Conservation (phyloP, 2,888 invertebrate genomes). For the Ariolimax columbianus region DNA sequence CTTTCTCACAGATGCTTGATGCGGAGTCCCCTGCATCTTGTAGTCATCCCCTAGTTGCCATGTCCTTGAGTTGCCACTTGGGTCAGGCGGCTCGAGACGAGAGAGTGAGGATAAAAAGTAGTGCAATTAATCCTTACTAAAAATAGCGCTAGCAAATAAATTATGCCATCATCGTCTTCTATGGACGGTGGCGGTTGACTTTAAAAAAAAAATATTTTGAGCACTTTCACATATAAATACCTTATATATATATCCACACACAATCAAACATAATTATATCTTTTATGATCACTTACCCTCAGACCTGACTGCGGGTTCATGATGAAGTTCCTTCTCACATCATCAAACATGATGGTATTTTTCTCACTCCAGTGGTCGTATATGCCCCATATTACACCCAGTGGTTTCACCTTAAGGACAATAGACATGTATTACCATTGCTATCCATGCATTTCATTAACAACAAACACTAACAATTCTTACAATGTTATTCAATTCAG, state of each 20-base stretch:
- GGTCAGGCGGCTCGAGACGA: too few species aligned
- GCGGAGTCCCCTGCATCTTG: too few species aligned
- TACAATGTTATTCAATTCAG: not conserved
- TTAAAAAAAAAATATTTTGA: too few species aligned
- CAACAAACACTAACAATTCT: not conserved
- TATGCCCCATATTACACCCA: slow-evolving; percentile 98
- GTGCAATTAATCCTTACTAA: too few species aligned
- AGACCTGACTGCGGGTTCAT: slow-evolving; percentile 98
- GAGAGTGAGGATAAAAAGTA: too few species aligned
- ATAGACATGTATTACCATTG: not conserved
- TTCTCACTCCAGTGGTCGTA: slow-evolving; percentile 91
- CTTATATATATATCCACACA: not conserved
- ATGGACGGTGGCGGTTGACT: too few species aligned
- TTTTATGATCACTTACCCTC: slow-evolving; percentile 79
- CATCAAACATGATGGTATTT: slow-evolving; percentile 99
- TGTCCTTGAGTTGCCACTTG: too few species aligned
- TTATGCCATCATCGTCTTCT: too few species aligned
- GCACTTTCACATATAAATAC: too few species aligned
- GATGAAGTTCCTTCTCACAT: slow-evolving; percentile 94
- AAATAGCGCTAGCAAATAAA: too few species aligned
- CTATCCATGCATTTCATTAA: not conserved
- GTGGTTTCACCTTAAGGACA: slow-evolving; percentile 88
- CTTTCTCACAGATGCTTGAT: too few species aligned
- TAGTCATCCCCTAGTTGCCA: too few species aligned
- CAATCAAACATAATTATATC: not conserved